These are phyloP conservation scores for Aurelia sp. DNA, from an alignment of 30 jellyfish, hydroid and myxozoan genomes.

Conservation along the genomic window DNA sequence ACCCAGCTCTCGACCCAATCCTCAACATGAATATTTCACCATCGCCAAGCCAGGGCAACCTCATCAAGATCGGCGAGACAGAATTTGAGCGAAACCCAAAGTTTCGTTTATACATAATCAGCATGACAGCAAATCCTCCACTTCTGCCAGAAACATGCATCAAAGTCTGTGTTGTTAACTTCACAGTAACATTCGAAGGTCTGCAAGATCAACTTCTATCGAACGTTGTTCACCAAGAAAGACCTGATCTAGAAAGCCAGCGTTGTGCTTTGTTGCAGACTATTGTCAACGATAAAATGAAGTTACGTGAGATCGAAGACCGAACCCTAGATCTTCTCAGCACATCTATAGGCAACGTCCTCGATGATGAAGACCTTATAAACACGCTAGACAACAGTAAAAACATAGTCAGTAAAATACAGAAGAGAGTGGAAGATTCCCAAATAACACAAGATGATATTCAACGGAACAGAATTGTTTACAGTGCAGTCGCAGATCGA, in stretches of 20 bases:
- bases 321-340: slow-evolving; percentile 72
- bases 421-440: slow-evolving; percentile 60
- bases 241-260: slow-evolving; percentile 85
- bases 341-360: slow-evolving; percentile 78
- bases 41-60: slow-evolving; percentile 21
- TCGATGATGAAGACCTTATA: slow-evolving; percentile 85
- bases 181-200: slow-evolving; percentile 85
- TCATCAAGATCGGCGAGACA: slow-evolving; percentile 64
- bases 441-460: slow-evolving; percentile 65
- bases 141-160: slow-evolving; percentile 82
- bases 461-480: slow-evolving; percentile 59
- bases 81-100: slow-evolving; percentile 77
- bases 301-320: slow-evolving; percentile 79
- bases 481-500: slow-evolving; percentile 85
- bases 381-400: slow-evolving; percentile 84
- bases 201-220: slow-evolving; percentile 86
- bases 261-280: slow-evolving; percentile 60
- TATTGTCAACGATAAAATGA: slow-evolving; percentile 65
- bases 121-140: slow-evolving; percentile 69
- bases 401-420: slow-evolving; percentile 58
- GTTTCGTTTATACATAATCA: slow-evolving; percentile 72
- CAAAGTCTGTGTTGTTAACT: slow-evolving; percentile 81
- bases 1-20: slow-evolving; percentile 83
- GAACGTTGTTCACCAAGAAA: slow-evolving; percentile 78
- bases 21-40: slow-evolving; percentile 48